Percentiles rank a stretch among this genome's conserved stretches.
These are phyloP conservation scores for Lepus americanus DNA, from an alignment of 2,113 vertebrate genomes.

Conservation along the genomic window DNA sequence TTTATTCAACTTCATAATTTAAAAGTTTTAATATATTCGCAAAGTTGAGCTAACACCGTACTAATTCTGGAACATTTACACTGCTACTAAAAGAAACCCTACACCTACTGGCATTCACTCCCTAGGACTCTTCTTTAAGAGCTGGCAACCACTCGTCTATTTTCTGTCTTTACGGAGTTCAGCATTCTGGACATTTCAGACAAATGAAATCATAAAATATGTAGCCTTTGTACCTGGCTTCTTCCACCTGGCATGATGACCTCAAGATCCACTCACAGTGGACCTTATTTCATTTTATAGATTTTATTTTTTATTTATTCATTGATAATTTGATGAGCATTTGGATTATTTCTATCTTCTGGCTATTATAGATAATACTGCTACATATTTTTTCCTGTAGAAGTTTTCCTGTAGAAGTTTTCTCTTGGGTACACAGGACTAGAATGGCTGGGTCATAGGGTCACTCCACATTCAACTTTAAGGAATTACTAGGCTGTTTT, in stretches of 20 bases:
- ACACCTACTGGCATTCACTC: background rate
- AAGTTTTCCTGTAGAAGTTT: background rate
- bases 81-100: background rate
- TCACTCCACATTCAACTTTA: background rate
- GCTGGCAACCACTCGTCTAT: background rate
- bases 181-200: background rate
- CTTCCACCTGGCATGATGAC: background rate
- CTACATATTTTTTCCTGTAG: background rate
- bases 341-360: background rate
- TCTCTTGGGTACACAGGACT: background rate
- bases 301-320: background rate
- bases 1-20: background rate
- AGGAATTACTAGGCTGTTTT: constrained; percentile 5
- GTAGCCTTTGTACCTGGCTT: background rate
- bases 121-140: background rate
- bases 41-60: background rate
- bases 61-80: background rate
- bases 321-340: background rate
- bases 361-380: background rate
- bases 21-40: background rate
- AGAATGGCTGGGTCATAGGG: background rate
- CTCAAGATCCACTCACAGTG: background rate
- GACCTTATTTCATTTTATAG: background rate
- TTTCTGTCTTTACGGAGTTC: background rate
- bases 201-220: background rate